A percentile compares a stretch with the other conserved stretches of the same genome.
Evolutionary conservation across 2,888 invertebrate species (phyloP).

Genomic region (Rhogogaster chlorosoma): DNA sequence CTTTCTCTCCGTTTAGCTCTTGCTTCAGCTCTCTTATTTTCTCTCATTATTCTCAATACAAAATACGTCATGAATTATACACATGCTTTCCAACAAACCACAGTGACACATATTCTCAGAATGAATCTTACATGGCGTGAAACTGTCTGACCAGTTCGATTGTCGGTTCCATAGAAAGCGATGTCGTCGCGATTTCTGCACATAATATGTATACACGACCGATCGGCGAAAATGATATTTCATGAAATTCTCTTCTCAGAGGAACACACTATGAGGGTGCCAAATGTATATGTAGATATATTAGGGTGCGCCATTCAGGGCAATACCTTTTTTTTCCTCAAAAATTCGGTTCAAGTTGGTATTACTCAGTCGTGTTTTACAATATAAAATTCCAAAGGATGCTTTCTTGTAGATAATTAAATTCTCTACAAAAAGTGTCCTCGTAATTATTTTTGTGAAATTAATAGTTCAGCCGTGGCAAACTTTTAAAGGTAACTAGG

Average conservation of each 20-base stretch:
- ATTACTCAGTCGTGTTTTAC: not conserved
- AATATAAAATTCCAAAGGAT: not conserved
- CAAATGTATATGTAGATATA: not conserved
- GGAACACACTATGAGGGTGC: not conserved
- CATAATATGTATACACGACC: not conserved
- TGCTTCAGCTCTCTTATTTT: not conserved
- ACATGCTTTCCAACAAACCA: slow-evolving; percentile 1
- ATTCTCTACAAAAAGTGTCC: not conserved
- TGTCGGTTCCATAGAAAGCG: slow-evolving; percentile 18
- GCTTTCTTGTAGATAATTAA: not conserved
- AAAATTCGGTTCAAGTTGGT: not conserved
- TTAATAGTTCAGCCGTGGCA: not conserved
- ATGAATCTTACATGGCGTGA: slow-evolving; percentile 19
- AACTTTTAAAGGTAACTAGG: not conserved
- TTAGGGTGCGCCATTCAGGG: not conserved
- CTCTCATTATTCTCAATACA: not conserved
- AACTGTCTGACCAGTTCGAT: slow-evolving; percentile 12
- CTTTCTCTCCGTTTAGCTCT: not conserved
- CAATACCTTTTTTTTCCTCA: not conserved
- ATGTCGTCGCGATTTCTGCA: not conserved
- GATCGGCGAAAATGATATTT: not conserved
- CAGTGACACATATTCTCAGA: slow-evolving; percentile 20
- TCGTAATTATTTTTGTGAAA: not conserved
- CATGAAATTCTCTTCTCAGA: not conserved
- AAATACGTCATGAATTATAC: not conserved